Percentiles rank a stretch among this genome's conserved stretches.
These are phyloP conservation scores for Hippopotamyrus pictus DNA, from an alignment of 2,797 vertebrate genomes.

Conservation along the genomic window DNA sequence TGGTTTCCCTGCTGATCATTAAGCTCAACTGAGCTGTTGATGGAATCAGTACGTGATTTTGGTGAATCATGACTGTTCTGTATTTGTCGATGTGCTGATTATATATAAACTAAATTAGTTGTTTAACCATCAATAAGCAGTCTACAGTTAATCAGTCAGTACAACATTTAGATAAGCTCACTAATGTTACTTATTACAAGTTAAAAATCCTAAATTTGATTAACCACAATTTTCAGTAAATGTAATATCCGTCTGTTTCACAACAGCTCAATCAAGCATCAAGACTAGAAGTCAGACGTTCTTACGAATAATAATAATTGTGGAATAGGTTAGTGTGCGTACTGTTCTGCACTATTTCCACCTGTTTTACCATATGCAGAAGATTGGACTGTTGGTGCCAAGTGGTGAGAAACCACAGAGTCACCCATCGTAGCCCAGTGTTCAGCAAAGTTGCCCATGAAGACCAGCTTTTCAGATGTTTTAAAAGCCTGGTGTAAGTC, in stretches of 20 bases:
- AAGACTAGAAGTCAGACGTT: not conserved
- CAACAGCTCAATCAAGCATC: not conserved
- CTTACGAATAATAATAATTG: not conserved
- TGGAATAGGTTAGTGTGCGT: not conserved
- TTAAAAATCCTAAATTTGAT: not conserved
- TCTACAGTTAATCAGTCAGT: not conserved
- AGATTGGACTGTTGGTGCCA: not conserved
- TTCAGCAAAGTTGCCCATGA: not conserved
- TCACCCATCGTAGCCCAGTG: not conserved
- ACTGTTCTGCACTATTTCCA: not conserved
- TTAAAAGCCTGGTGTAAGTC: not conserved
- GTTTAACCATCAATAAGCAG: not conserved
- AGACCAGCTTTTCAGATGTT: not conserved
- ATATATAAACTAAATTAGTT: not conserved
- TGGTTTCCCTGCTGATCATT: not conserved
- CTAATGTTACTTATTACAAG: not conserved
- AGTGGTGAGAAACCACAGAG: not conserved
- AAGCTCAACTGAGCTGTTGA: not conserved
- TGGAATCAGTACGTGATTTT: not conserved
- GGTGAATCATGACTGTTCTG: not conserved
- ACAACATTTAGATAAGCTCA: conserved; percentile 2
- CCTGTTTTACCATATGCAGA: not conserved
- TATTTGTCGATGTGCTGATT: not conserved
- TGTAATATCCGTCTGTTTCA: not conserved
- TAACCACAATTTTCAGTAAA: not conserved